Percentiles rank a stretch among this genome's conserved stretches.
These are phyloP conservation scores for Tauraco hartlaubi DNA, from an alignment of 2,797 vertebrate species.

Conservation along the genomic window DNA sequence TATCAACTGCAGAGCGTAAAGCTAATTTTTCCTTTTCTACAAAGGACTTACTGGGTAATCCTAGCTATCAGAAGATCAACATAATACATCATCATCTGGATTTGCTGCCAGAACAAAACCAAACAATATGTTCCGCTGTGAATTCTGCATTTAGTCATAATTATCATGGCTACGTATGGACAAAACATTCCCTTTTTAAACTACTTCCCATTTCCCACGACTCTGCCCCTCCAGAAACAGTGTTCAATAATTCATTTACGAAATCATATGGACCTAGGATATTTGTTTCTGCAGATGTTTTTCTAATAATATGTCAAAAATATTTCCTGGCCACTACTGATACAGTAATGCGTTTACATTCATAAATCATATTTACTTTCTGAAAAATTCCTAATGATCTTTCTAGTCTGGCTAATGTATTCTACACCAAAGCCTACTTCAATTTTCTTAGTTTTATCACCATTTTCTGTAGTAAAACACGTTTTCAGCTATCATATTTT, in stretches of 20 bases:
- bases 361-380: background rate
- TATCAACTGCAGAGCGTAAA: background rate
- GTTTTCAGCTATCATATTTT: background rate
- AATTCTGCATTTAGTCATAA: background rate
- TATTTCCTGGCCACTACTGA: background rate
- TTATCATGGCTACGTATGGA: background rate
- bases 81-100: background rate
- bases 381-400: background rate
- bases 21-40: background rate
- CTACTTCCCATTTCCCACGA: too few species aligned
- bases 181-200: background rate
- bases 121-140: background rate
- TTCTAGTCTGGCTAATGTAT: background rate
- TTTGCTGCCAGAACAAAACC: background rate
- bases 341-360: background rate
- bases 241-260: background rate
- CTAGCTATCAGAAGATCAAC: background rate
- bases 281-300: background rate
- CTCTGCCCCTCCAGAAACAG: rapidly evolving
- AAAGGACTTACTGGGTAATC: background rate
- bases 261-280: background rate
- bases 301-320: background rate
- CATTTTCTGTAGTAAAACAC: background rate
- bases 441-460: background rate
- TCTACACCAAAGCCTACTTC: background rate